Evolutionary conservation across 2,888 invertebrate species (phyloP).

Genomic region (Heteropelma amictum): DNA sequence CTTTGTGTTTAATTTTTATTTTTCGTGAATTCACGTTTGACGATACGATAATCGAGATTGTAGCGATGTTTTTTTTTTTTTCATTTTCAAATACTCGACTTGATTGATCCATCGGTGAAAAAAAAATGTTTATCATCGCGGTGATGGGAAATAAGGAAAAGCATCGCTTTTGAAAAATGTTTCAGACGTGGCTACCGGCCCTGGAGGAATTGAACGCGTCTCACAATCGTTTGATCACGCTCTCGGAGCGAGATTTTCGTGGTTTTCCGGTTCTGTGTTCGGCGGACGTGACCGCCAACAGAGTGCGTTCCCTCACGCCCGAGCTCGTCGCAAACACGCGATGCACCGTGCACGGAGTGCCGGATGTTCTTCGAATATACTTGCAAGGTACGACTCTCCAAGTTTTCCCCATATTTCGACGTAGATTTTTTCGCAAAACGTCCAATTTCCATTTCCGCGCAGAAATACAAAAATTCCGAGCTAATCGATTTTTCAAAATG

Average conservation of each 20-base stretch:
- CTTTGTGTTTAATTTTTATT: not conserved
- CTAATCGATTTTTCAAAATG: no score
- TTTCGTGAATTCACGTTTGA: not conserved
- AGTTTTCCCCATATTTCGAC: not conserved
- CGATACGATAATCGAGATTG: not conserved
- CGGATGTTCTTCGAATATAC: conserved; percentile 87
- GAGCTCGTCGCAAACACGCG: conserved; percentile 89
- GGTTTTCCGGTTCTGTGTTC: conserved; percentile 89
- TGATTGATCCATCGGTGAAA: no score
- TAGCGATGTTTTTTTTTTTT: not conserved
- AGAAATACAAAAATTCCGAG: no score
- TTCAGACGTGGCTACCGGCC: conserved; percentile 87
- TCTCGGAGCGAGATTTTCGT: conserved; percentile 89
- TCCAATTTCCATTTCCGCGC: not conserved
- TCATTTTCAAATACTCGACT: not conserved
- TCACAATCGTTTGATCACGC: conserved; percentile 85
- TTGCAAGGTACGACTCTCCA: conserved; percentile 84
- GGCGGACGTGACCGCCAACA: conserved; percentile 89
- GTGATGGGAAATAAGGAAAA: no score
- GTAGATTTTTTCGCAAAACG: not conserved
- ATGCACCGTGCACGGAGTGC: conserved; percentile 89
- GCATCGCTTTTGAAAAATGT: no score
- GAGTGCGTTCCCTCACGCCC: conserved; percentile 85
- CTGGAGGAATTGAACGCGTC: conserved; percentile 88
- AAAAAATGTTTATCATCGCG: no score